Base-by-base conservation (phyloP, 2,113 vertebrate species). In the Phoenicopterus ruber region DNA sequence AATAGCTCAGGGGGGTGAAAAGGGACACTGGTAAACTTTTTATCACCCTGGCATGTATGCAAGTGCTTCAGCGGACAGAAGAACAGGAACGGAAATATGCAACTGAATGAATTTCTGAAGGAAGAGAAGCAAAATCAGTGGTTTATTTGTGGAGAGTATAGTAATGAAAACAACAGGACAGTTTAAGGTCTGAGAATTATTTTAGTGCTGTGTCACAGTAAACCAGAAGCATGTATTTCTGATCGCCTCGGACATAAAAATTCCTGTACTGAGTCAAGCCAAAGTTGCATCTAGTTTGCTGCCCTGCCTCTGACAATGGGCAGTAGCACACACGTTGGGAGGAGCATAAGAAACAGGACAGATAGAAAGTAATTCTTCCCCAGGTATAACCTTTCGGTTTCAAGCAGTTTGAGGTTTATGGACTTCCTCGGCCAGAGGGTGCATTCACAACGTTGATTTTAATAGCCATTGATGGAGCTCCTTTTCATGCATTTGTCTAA, bases 401-500 rank as follows among this genome's bases (percentile, higher is more conserved):
- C 58, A 79, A 85, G 70, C 58, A 76, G 46, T 31, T 58, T 40
- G 58, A 80, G 22, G 49, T 90, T 94, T 90, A 82, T 66, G 49
- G 78, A 55, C 54, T 92, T 88, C 71, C 82, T 93, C 40, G 69
- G 93, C 66, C 70, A 88, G 87, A 55, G 58, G 71, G 54, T 93
- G 58, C 85, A 88, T 93, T 94, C 92, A 73, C 58, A 93, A 73
- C 82, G 91, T 55, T 88, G 96, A 91, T 95, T 86, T 93, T 92
- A 94, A 91, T 54, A 88, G 73, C 93, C 81, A 46, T n/a, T 93
- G 94, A 93, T 93, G 78, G 74, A 96, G 19, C 40, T 92, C 19
- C 69, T 91, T 93, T 80, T 49, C 82, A 80, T 90, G 87, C 92
- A 93, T 96, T 96, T 93, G 66, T 95, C 87, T 96, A 96, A 96